Conservation (phyloP, 2,113 vertebrate species). For the Acanthochromis polyacanthus region DNA sequence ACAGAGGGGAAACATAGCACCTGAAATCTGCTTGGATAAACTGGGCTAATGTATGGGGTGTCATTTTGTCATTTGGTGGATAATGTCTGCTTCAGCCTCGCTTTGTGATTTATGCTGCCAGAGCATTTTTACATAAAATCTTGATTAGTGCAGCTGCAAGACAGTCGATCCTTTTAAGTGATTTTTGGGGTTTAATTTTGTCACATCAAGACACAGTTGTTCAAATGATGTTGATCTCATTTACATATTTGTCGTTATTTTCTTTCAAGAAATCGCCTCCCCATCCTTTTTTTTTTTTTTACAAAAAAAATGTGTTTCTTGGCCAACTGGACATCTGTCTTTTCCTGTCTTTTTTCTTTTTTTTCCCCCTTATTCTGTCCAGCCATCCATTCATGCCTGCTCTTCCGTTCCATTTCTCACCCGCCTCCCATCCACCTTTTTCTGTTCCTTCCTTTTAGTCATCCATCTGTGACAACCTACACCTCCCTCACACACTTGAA, state of each 20-base stretch:
- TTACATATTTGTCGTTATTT: constrained; percentile 31
- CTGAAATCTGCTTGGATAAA: constrained; percentile 17
- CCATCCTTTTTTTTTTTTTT: not conserved
- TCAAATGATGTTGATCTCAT: constrained; percentile 17
- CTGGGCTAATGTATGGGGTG: constrained; percentile 18
- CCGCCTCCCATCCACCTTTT: constrained; percentile 56
- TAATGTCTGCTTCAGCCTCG: constrained; percentile 15
- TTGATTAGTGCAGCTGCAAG: constrained; percentile 61
- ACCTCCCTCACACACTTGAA: constrained; percentile 64
- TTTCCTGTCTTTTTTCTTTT: constrained; percentile 18
- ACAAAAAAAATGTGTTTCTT: constrained; percentile 3
- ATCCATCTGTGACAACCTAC: constrained; percentile 76
- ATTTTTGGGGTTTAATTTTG: constrained; percentile 24
- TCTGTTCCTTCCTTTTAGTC: constrained; percentile 65
- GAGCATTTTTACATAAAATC: constrained; percentile 45
- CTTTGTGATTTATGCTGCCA: constrained; percentile 29
- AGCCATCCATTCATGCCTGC: constrained; percentile 64
- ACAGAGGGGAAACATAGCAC: not conserved
- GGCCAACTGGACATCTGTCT: constrained; percentile 55
- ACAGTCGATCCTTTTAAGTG: constrained; percentile 29
- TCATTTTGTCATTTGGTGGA: constrained; percentile 35
- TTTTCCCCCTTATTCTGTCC: constrained; percentile 16
- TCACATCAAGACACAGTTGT: constrained; percentile 13
- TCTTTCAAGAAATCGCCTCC: constrained; percentile 26
- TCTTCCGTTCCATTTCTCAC: constrained; percentile 65